Base-by-base conservation (phyloP, 2,888 invertebrate species). In the Cacoxenus indagator region DNA sequence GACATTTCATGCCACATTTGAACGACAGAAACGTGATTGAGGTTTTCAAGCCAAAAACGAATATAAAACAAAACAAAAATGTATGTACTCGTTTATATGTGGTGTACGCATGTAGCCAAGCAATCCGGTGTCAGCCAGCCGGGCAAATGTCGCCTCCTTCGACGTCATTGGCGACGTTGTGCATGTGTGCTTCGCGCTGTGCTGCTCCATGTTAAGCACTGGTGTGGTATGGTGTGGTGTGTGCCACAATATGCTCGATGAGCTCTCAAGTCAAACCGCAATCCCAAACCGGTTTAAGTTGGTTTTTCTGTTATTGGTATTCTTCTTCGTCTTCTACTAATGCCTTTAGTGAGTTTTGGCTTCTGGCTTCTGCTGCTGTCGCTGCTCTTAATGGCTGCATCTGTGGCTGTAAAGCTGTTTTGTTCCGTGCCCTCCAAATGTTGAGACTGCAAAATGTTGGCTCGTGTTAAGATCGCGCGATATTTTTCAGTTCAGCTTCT, bases 381-480 rank as follows among this genome's bases (percentile, higher is more conserved):
- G 48, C 61, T 61, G 61, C 43, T 24, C 14, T 24, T 62, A 24
- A 29, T 11, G 22, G 55, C 27, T 62, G 43, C 45, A 43, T 14
- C 26, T 46, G 48, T 43, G 22, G 54, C 43, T 51, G 27, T n/a
- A n/a, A 26, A 24, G 17, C 69, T 71, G 61, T 67, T 19, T 55
- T 67, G 67, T 64, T n/a, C n/a, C n/a, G n/a, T n/a, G n/a, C n/a
- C n/a, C n/a, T n/a, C 24, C 17, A 8, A 17, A 22, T 5, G 29
- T 17, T 9, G 37, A 4, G 70, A 72, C 71, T 76, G 82, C 71
- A 73, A 76, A 70, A 55, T 48, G 71, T 76, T 76, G 71, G 81
- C 81, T 78, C 81, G 81, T 83, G 81, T 76, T 67, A 46, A 67
- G 66, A 67, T 67, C 46, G 31, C 59, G 66, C 57, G 65, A 65